Evolutionary conservation across 2,113 vertebrate species (phyloP).

Genomic region (Bubalus kerabau): DNA sequence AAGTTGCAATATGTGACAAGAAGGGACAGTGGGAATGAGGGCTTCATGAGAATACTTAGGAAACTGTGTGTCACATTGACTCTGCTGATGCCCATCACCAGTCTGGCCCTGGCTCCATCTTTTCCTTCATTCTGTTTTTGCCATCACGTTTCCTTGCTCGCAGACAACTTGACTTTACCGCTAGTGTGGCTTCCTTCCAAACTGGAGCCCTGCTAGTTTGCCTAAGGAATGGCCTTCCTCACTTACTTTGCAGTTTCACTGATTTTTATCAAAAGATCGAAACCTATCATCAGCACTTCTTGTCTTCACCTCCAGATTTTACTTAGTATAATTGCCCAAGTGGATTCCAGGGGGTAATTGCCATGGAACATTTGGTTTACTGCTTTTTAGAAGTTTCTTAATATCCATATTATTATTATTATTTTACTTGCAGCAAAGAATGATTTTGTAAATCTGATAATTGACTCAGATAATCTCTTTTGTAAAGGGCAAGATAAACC

Average conservation of each 20-base stretch:
- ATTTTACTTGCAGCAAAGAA: neutral
- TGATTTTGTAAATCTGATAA: conserved; percentile 14
- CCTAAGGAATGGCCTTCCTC: neutral
- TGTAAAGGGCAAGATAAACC: neutral
- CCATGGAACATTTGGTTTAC: neutral
- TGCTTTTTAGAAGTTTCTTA: neutral
- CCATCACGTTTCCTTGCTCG: neutral
- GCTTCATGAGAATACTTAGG: neutral
- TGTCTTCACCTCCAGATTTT: conserved; percentile 1
- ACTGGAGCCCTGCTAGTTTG: neutral
- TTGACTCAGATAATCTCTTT: conserved; percentile 13
- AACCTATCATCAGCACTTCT: neutral
- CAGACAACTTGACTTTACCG: neutral
- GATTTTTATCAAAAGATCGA: neutral
- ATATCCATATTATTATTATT: neutral
- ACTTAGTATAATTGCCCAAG: neutral
- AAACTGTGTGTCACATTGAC: neutral
- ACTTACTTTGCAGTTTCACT: neutral
- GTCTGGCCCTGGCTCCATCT: neutral
- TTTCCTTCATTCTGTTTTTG: neutral
- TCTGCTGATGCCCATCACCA: neutral
- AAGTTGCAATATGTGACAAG: neutral
- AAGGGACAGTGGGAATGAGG: neutral
- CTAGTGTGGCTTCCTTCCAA: neutral
- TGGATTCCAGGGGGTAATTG: neutral